Evolutionary conservation across 2,888 invertebrate genomes (phyloP), one percentile per base, ranked within the genome.

Genomic region (Eustalomyia histrio): DNA sequence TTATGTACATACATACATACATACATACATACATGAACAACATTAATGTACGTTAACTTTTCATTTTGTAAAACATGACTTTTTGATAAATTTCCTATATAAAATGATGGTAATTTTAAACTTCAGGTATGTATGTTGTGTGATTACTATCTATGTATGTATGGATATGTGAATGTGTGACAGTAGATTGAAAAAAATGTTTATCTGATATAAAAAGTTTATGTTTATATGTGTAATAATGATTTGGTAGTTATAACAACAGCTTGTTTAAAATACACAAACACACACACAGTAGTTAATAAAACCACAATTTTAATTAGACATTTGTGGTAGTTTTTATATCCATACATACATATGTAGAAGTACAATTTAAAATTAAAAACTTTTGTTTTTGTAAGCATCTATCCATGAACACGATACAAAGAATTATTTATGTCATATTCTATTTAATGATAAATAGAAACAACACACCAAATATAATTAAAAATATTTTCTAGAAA

Each of bases 71-170:
- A 68, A 68, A 57, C 21, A 47, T 57, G 43, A 60, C 24, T 57
- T 8, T 61, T 52, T 58, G 10, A 29, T 35, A 50, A 58, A 24
- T 24, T 69, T 53, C 52, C 52, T 33, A n/a, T 16, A 33, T 47
- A 65, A 65, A 52, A 39, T 16, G 21, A 53, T 16, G 35, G 35
- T 14, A 65, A 55, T 65, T 17, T 65, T 12, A 65, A 52, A 65
- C 64, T 53, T 65, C 35, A 47, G 43, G 43, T 47, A 47, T 43
- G 14, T 7, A 2, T 29, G 29, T 7, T 29, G 7, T 29, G 7
- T 39, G 12, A 39, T 39, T 39, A 39, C 14, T 14, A 39, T 14
- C 39, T 39, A 29, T 29, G 7, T 12, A 39, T 14, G 12, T 0
- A 10, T 39, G 39, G 8, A 29, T 29, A 29, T 12, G 12, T 14